Evolutionary conservation across 2,797 vertebrate species (phyloP).

Genomic region (Halcyon chelicuti): DNA sequence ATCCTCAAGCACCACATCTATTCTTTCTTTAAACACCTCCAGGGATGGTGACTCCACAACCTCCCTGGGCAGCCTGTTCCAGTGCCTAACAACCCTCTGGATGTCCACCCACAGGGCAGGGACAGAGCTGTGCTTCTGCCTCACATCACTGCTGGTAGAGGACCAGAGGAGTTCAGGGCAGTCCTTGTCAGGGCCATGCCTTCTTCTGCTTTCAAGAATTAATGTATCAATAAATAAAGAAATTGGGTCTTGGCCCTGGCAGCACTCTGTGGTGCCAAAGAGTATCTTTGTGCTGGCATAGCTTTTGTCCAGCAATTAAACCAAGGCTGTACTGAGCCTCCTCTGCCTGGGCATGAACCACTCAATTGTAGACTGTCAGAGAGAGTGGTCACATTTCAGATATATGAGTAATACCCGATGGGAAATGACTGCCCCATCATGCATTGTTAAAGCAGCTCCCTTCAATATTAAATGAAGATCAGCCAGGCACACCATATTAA

Average conservation of each 20-base stretch:
- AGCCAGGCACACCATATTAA: conserved; percentile 15
- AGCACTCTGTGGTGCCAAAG: conserved; percentile 8
- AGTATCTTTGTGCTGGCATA: conserved; percentile 2
- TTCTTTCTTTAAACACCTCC: too few relatives aligned
- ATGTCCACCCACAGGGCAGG: background rate
- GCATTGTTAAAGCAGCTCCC: background rate
- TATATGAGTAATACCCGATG: background rate
- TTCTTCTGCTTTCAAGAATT: background rate
- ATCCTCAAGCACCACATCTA: too few relatives aligned
- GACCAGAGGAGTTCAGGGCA: background rate
- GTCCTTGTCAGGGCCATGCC: background rate
- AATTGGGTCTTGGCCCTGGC: background rate
- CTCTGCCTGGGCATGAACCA: background rate
- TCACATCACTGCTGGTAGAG: accelerated
- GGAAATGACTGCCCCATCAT: background rate
- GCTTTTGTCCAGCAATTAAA: conserved; percentile 21
- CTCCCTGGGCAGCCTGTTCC: too few relatives aligned
- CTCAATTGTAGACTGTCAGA: background rate
- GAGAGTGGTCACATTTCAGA: background rate
- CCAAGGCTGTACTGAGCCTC: background rate
- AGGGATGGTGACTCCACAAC: too few relatives aligned
- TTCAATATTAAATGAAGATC: conserved; percentile 26
- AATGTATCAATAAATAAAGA: background rate
- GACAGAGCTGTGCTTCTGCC: background rate
- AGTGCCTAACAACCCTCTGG: too few relatives aligned